phyloP scores from a whole-genome alignment of 2,888 invertebrate species.

The Julus scandinavius region DNA sequence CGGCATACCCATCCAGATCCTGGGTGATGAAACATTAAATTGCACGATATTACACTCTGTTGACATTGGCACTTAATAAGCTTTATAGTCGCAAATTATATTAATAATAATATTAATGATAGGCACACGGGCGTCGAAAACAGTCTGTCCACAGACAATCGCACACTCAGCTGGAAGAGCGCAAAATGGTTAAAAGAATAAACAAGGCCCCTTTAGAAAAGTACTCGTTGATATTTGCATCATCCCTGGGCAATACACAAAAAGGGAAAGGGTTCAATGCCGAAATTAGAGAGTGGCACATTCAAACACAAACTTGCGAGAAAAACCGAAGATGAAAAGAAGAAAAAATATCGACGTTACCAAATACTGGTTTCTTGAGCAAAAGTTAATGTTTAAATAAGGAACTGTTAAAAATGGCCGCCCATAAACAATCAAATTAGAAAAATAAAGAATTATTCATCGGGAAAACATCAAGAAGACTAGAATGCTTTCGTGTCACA shows the following conservation, averaged over 20 bases:
- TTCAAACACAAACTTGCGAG: not conserved
- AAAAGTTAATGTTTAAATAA: not conserved
- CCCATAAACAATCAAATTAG: not conserved
- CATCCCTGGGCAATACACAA: not conserved
- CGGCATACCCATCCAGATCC: not conserved
- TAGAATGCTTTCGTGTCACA: not conserved
- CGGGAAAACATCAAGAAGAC: not conserved
- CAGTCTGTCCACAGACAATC: not conserved
- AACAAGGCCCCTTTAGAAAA: slow-evolving; percentile 15
- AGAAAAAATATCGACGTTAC: not conserved
- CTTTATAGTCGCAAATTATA: slow-evolving; percentile 4
- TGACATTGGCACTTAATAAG: slow-evolving; percentile 35
- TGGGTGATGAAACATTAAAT: not conserved
- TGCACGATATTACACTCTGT: slow-evolving; percentile 10
- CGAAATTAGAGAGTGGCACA: not conserved
- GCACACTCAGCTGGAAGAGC: not conserved
- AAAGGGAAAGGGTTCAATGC: not conserved
- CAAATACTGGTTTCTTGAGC: slow-evolving; percentile 1
- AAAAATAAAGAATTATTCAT: not conserved
- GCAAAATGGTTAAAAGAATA: not conserved
- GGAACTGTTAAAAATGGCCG: not conserved
- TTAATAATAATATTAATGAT: slow-evolving; percentile 37
- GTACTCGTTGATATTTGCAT: slow-evolving; percentile 22
- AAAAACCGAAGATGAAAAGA: not conserved
- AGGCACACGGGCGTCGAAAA: slow-evolving; percentile 13